phyloP scores from a whole-genome alignment of 2,113 vertebrate species.

The Odocoileus hemionus region DNA sequence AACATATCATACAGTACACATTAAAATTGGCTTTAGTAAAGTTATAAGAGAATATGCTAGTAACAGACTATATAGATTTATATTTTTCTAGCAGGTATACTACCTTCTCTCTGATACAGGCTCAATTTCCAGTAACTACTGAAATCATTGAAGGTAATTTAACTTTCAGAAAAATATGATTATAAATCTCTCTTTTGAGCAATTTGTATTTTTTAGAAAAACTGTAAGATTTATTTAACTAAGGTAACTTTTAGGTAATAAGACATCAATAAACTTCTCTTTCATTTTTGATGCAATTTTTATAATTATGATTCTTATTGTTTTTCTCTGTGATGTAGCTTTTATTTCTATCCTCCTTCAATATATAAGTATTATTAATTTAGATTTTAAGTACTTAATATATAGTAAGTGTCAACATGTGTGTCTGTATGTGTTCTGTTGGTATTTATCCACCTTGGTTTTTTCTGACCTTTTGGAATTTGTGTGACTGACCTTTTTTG shows the following conservation, averaged over 20 bases:
- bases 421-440: neutral
- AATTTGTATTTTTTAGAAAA: neutral
- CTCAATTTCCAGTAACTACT: neutral
- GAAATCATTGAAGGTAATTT: neutral
- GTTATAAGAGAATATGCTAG: neutral
- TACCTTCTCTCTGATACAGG: neutral
- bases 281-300: neutral
- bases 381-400: neutral
- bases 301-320: neutral
- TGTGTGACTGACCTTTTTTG: accelerated
- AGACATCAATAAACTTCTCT: neutral
- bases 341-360: neutral
- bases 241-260: neutral
- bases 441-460: neutral
- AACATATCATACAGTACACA: neutral
- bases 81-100: neutral
- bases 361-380: neutral
- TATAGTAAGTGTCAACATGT: neutral
- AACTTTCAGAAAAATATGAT: neutral
- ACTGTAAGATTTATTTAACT: neutral
- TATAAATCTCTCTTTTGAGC: neutral
- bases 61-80: neutral
- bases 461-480: neutral
- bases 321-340: neutral
- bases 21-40: neutral